phyloP scores from a whole-genome alignment of 2,888 invertebrate species.

The Hedya salicella region DNA sequence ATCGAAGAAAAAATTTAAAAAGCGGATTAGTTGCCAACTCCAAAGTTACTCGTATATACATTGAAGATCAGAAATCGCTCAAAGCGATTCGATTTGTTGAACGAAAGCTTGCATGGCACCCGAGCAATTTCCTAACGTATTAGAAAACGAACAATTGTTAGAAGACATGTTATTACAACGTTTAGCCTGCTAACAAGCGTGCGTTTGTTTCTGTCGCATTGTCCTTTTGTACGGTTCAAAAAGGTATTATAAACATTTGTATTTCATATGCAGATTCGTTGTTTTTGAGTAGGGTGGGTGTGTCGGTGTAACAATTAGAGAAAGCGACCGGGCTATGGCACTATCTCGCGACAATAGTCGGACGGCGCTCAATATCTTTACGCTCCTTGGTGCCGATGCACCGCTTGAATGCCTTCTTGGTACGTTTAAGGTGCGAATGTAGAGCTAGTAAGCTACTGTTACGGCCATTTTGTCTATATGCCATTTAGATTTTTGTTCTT shows the following conservation, averaged over 20 bases:
- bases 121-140: constrained; percentile 80
- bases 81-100: constrained; percentile 48
- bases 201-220: constrained; percentile 77
- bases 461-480: neutral
- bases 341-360: constrained; percentile 67
- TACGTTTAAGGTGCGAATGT: constrained; percentile 54
- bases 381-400: constrained; percentile 77
- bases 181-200: constrained; percentile 78
- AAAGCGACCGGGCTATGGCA: constrained; percentile 69
- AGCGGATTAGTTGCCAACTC: too few species aligned
- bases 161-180: constrained; percentile 81
- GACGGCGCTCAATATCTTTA: constrained; percentile 77
- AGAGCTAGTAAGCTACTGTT: constrained; percentile 46
- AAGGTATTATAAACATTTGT: constrained; percentile 35
- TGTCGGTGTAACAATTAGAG: constrained; percentile 40
- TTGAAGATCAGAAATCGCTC: constrained; percentile 49
- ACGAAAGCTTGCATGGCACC: constrained; percentile 69
- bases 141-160: constrained; percentile 76
- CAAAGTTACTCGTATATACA: neutral
- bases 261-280: constrained; percentile 10
- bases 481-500: neutral
- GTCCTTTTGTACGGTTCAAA: constrained; percentile 66
- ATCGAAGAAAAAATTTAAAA: too few species aligned
- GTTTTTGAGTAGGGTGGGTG: constrained; percentile 76
- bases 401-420: constrained; percentile 71